These are phyloP conservation scores for Temnopleurus reevesii DNA, from an alignment of 53 echinoderm and acorn worm genomes.

Conservation along the genomic window DNA sequence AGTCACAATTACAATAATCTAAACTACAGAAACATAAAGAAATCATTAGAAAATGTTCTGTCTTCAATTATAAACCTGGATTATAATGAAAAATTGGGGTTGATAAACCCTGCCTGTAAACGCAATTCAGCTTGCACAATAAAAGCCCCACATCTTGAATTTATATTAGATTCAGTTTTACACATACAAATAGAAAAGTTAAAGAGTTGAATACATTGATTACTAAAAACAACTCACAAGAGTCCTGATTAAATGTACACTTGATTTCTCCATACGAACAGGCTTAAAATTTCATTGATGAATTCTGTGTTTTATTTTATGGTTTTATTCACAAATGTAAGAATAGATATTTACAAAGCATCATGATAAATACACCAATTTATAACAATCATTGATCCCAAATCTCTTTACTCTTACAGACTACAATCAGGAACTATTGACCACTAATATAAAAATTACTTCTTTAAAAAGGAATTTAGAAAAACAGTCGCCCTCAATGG, in stretches of 20 bases:
- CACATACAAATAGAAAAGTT: background rate
- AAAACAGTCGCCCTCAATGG: no score
- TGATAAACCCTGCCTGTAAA: background rate
- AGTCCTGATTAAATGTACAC: constrained; percentile 25
- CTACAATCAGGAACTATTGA: no score
- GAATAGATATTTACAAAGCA: constrained; percentile 43
- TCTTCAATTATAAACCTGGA: background rate
- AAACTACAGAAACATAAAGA: background rate
- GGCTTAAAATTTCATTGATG: background rate
- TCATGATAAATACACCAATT: constrained; percentile 43
- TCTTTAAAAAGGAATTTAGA: no score
- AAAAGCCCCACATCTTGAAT: background rate
- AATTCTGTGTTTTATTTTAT: background rate
- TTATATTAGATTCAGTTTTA: background rate
- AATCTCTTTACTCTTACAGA: background rate
- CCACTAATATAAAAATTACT: no score
- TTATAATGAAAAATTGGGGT: no score
- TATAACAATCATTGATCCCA: background rate
- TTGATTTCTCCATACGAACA: background rate
- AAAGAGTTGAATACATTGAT: constrained; percentile 17
- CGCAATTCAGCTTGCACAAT: background rate
- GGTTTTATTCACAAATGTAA: constrained; percentile 40
- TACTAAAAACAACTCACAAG: background rate
- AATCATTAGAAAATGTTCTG: background rate
- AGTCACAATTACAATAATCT: background rate